Evolutionary conservation across 2,797 vertebrate species (phyloP).

Genomic region (Brotogeris chrysoptera): DNA sequence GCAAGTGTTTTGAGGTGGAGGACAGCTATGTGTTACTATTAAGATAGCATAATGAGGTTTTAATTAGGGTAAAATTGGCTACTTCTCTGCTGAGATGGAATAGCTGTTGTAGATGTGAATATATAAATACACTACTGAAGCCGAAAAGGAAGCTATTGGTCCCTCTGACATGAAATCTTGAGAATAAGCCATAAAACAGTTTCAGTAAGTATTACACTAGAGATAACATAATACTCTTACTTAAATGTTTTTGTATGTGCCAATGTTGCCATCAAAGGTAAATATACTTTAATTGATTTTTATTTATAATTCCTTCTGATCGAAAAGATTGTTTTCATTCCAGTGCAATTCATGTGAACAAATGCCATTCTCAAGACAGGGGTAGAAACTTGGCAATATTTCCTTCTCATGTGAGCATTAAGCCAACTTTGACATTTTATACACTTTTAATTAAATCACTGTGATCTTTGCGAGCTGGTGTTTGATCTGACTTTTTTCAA

Average conservation of each 20-base stretch:
- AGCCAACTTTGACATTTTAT: constrained; percentile 18
- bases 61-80: constrained; percentile 12
- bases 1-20: not conserved
- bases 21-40: not conserved
- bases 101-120: not conserved
- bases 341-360: not conserved
- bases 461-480: not conserved
- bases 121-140: not conserved
- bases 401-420: not conserved
- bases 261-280: not conserved
- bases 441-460: constrained; percentile 27
- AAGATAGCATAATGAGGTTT: constrained; percentile 1
- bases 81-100: not conserved
- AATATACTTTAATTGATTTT: not conserved
- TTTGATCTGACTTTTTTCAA: constrained; percentile 36
- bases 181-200: not conserved
- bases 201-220: not conserved
- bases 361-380: not conserved
- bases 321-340: not conserved
- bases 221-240: not conserved
- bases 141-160: not conserved
- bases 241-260: not conserved
- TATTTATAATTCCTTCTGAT: not conserved
- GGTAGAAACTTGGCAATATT: not conserved
- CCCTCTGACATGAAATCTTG: not conserved